Percentiles rank a stretch among this genome's conserved stretches.
Conservation (phyloP, 2,797 vertebrate species). For the Iguana delicatissima region DNA sequence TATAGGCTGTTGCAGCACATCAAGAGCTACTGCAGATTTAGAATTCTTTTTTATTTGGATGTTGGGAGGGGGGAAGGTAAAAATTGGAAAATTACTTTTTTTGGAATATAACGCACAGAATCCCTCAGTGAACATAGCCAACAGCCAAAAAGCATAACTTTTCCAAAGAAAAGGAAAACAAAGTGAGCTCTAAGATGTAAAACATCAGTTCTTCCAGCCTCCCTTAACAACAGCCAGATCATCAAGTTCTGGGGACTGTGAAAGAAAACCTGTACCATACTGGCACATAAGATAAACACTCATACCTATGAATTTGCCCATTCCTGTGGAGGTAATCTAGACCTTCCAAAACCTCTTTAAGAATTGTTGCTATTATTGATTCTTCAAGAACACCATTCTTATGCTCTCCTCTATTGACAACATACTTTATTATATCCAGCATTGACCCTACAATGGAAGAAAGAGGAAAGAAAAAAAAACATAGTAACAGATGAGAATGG, state of each 20-base stretch:
- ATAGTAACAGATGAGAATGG: constrained; percentile 2
- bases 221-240: background rate
- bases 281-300: background rate
- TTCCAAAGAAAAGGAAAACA: background rate
- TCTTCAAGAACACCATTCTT: constrained; percentile 93
- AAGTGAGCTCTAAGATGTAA: background rate
- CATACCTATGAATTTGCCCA: constrained; percentile 97
- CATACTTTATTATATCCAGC: constrained; percentile 98
- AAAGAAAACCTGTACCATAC: background rate
- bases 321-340: constrained; percentile 98
- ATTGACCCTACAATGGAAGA: constrained; percentile 88
- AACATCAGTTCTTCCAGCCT: background rate
- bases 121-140: too few relatives aligned
- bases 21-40: background rate
- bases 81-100: too few relatives aligned
- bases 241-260: constrained; percentile 7
- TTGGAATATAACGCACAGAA: too few relatives aligned
- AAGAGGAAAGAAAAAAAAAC: constrained; percentile 40
- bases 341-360: constrained; percentile 97
- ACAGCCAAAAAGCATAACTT: background rate
- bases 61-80: background rate
- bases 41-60: background rate
- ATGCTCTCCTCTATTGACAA: constrained; percentile 91
- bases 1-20: background rate
- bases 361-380: constrained; percentile 96